Evolutionary conservation across 92 coral and sea anemone genomes (phyloP).

Genomic region (Scolanthus callimorphus): DNA sequence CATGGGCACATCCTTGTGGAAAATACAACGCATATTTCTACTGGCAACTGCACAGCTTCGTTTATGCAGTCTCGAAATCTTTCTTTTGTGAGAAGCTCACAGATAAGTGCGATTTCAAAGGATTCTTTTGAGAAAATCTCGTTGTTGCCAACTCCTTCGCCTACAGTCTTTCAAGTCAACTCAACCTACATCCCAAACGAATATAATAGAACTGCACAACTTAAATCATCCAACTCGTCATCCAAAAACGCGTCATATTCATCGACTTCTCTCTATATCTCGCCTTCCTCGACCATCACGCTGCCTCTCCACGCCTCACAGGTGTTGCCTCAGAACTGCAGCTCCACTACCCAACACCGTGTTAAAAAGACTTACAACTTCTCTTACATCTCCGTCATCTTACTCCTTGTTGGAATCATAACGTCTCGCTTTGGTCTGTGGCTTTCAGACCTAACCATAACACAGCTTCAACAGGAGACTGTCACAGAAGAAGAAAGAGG

Average conservation of each 20-base stretch:
- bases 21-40: neutral
- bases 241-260: neutral
- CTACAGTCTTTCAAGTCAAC: neutral
- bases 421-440: slow-evolving; percentile 89
- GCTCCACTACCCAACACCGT: slow-evolving; percentile 11
- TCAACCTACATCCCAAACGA: neutral
- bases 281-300: neutral
- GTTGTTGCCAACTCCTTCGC: neutral
- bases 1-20: slow-evolving; percentile 1
- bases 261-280: neutral
- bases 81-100: neutral
- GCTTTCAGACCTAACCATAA: slow-evolving; percentile 81
- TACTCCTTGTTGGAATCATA: slow-evolving; percentile 79
- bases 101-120: neutral
- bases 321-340: slow-evolving; percentile 1
- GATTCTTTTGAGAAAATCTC: neutral
- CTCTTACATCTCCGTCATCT: slow-evolving; percentile 74
- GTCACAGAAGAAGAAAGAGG: slow-evolving; percentile 90
- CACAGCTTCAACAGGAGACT: slow-evolving; percentile 86
- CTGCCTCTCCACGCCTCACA: neutral
- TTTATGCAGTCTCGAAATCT: neutral
- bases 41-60: slow-evolving; percentile 13
- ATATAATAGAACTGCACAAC: neutral
- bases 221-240: neutral
- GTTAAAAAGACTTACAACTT: slow-evolving; percentile 10